phyloP scores from a whole-genome alignment of 2,888 invertebrate genomes.

The Chrysotoxum bicinctum region DNA sequence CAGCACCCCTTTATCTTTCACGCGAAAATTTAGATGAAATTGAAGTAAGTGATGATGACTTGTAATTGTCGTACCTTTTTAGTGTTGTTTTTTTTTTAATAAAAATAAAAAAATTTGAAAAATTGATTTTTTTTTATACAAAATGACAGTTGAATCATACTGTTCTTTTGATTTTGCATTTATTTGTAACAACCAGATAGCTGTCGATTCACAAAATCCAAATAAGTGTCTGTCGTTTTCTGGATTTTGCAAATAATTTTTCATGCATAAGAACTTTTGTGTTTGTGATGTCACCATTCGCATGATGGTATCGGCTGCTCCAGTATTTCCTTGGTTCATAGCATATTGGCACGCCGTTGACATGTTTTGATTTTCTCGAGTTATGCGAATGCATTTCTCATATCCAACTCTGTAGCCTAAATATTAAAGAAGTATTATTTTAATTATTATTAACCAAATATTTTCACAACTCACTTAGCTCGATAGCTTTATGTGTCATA shows the following conservation, averaged over 20 bases:
- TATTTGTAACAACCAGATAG: conserved; percentile 93
- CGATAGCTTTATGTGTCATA: conserved; percentile 92
- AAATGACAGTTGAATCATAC: conserved; percentile 80
- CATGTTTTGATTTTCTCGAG: conserved; percentile 87
- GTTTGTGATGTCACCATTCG: conserved; percentile 86
- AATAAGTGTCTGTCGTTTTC: conserved; percentile 87
- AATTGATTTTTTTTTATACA: no score
- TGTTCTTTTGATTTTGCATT: conserved; percentile 83
- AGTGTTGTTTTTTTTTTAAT: no score
- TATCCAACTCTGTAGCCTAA: conserved; percentile 86
- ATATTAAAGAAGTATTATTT: conserved; percentile 71
- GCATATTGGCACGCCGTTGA: conserved; percentile 89
- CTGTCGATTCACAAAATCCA: conserved; percentile 90
- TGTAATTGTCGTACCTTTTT: no score
- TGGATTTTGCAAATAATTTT: conserved; percentile 90
- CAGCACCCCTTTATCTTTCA: no score
- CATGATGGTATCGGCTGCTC: conserved; percentile 85
- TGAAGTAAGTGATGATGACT: no score
- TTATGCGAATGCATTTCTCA: conserved; percentile 86
- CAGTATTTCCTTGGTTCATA: conserved; percentile 83
- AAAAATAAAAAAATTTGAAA: no score
- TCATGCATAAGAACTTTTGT: conserved; percentile 87
- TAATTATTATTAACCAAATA: not conserved
- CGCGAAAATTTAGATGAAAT: no score
- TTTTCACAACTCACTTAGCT: conserved; percentile 84